Evolutionary conservation across 2,113 vertebrate species (phyloP), one percentile per base, ranked within the genome.

Genomic region (Leptodactylus fuscus): DNA sequence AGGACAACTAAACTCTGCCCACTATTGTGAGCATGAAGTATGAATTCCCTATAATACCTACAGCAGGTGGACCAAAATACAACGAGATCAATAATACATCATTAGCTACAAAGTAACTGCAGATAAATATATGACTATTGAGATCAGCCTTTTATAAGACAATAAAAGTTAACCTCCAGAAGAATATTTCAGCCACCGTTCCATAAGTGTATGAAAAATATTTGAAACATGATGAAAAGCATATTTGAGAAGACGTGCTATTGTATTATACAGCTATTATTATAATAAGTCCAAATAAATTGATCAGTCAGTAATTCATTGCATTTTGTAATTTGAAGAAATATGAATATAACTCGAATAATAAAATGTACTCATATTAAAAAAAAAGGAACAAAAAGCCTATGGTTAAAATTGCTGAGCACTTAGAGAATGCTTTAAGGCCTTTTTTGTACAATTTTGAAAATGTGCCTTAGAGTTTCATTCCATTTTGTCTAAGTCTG

Each of bases 401-500:
- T 76, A 34, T 51, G 24, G 15, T 15, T 16, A 49, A 32, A 76
- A 49, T 49, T 51, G 27, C 48, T 22, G 27, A 32, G 73, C 27
- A 76, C 24, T 76, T 49, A 51, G 16, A 20, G 0, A 51, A 32
- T 51, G 16, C n/a, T 76, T 76, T 51, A 76, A 51, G 29, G 8
- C 46, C 27, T 51, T 76, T 62, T 76, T 76, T 76, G 46, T 20
- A 18, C 44, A 76, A 51, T 76, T 49, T 76, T 49, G 73, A 76
- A 76, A 49, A 32, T 51, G 46, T 49, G 5, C 48, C 24, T 76
- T 51, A 1, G 46, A 49, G 10, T 76, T 76, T 5, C 7, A 32
- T 76, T 76, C 44, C 73, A 49, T 76, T 76, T 75, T 76, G 24
- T 29, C 73, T 48, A 76, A 73, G 36, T 24, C 29, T 73, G 73